These are phyloP conservation scores for Anoncus sp. DNA, from an alignment of 2,888 invertebrate genomes.

Conservation along the genomic window DNA sequence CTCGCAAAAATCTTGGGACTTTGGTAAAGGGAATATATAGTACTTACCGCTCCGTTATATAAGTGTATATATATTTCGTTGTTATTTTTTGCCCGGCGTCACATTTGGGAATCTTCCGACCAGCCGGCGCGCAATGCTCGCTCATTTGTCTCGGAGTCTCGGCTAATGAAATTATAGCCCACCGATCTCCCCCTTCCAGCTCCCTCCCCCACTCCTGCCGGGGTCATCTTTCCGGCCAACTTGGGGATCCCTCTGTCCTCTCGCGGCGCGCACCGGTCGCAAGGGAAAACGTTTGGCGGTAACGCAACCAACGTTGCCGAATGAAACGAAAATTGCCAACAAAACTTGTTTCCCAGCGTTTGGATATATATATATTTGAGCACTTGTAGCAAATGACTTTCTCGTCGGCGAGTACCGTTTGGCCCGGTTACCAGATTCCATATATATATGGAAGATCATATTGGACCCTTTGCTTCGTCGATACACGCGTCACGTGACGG, in stretches of 20 bases:
- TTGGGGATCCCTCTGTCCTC: constrained; percentile 52
- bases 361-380: constrained; percentile 73
- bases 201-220: constrained; percentile 27
- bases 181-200: constrained; percentile 60
- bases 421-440: constrained; percentile 36
- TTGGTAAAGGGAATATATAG: background rate
- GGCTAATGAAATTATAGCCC: constrained; percentile 86
- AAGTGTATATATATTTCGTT: constrained; percentile 62
- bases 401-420: constrained; percentile 42
- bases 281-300: constrained; percentile 36
- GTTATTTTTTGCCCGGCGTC: constrained; percentile 51
- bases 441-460: constrained; percentile 34
- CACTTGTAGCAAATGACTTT: constrained; percentile 80
- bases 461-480: constrained; percentile 47
- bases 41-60: constrained; percentile 1
- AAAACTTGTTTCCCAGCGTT: constrained; percentile 76
- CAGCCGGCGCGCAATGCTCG: constrained; percentile 83
- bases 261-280: constrained; percentile 35
- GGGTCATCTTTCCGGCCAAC: constrained; percentile 58
- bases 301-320: constrained; percentile 45
- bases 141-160: constrained; percentile 84
- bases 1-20: constrained; percentile 39
- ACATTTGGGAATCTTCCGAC: constrained; percentile 73
- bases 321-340: constrained; percentile 78
- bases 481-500: constrained; percentile 33